Evolutionary conservation across 1,140 invertebrate species (phyloP).

Genomic region (Bombus terrestris): DNA sequence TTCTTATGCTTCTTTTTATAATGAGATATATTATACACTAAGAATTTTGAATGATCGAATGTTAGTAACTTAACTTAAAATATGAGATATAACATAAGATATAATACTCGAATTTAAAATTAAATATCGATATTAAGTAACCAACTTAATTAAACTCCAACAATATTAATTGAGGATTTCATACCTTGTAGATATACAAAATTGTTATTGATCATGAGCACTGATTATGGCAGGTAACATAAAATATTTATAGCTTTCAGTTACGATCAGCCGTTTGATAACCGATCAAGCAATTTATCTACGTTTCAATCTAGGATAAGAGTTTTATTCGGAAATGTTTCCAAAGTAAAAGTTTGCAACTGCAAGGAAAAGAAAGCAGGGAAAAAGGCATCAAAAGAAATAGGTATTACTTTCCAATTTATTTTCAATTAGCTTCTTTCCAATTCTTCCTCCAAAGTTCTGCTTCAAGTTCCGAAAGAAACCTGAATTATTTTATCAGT

Average conservation of each 20-base stretch:
- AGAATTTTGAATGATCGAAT: too few relatives aligned
- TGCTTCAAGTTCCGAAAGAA: background rate
- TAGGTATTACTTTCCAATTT: constrained; percentile 14
- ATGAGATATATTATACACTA: too few relatives aligned
- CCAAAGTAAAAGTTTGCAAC: background rate
- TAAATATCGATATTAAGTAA: too few relatives aligned
- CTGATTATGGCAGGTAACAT: background rate
- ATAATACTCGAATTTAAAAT: too few relatives aligned
- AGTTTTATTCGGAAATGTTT: background rate
- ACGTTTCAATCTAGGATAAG: background rate
- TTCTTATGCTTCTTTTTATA: too few relatives aligned
- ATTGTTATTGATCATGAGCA: background rate
- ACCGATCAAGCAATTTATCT: constrained; percentile 1
- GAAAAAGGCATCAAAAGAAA: background rate
- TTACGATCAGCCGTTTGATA: background rate
- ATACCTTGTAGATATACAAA: background rate
- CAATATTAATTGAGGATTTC: background rate
- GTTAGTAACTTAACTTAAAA: too few relatives aligned
- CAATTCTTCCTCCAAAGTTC: background rate
- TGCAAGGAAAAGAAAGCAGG: background rate
- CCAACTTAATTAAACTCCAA: too few relatives aligned
- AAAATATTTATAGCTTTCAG: background rate
- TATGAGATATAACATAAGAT: too few relatives aligned
- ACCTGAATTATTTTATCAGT: constrained; percentile 2
- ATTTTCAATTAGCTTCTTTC: constrained; percentile 25